phyloP scores from a whole-genome alignment of 2,888 invertebrate genomes.

The Elysia crispata region DNA sequence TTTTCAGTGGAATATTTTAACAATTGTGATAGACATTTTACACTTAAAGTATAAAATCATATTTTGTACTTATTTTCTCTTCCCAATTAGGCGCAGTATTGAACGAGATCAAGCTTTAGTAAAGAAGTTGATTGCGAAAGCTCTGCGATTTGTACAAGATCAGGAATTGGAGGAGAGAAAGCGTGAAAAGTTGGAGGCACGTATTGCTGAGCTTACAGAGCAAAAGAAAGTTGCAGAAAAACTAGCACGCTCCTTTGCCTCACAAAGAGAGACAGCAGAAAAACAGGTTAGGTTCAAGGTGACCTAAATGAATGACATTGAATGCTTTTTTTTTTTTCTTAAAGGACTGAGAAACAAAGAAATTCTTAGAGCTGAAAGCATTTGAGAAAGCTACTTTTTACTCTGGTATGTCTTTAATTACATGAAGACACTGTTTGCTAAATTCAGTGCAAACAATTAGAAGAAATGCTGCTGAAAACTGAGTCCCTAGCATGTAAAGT shows the following conservation, averaged over 20 bases:
- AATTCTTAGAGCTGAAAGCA: too few relatives aligned
- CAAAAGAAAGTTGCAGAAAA: conserved; percentile 59
- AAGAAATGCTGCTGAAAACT: too few relatives aligned
- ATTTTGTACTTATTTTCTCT: not conserved
- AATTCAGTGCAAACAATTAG: too few relatives aligned
- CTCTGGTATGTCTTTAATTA: too few relatives aligned
- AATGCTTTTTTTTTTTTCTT: not conserved
- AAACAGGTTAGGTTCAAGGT: conserved; percentile 50
- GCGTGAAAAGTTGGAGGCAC: conserved; percentile 58
- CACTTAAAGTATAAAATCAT: not conserved
- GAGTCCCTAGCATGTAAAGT: too few relatives aligned
- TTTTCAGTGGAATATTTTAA: too few relatives aligned
- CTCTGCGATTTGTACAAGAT: conserved; percentile 56
- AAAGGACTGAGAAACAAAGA: too few relatives aligned
- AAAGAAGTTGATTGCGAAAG: conserved; percentile 57
- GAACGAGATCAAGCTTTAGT: conserved; percentile 61
- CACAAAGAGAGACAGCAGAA: conserved; percentile 63
- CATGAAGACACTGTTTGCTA: too few relatives aligned
- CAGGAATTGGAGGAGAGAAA: conserved; percentile 60
- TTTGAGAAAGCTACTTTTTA: too few relatives aligned
- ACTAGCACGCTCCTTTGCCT: conserved; percentile 60
- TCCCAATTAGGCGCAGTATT: conserved; percentile 59
- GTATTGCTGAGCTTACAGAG: conserved; percentile 49
- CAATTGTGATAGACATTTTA: too few relatives aligned
- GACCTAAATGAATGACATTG: not conserved